These are phyloP conservation scores for Chouioia cunea DNA, from an alignment of 2,888 invertebrate species.

Conservation along the genomic window DNA sequence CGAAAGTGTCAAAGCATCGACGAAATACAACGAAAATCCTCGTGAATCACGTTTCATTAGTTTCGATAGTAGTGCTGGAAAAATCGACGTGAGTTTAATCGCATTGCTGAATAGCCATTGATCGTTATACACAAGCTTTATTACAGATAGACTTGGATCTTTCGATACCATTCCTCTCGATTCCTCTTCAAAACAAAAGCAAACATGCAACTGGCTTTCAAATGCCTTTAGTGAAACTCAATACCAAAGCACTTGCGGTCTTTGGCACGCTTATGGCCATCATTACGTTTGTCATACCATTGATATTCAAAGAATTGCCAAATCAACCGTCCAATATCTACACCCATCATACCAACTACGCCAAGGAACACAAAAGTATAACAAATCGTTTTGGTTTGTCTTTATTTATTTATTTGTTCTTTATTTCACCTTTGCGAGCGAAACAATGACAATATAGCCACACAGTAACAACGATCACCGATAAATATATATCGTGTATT, in stretches of 20 bases:
- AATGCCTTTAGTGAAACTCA: conserved; percentile 73
- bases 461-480: too few relatives aligned
- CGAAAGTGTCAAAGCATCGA: too few relatives aligned
- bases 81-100: conserved; percentile 72
- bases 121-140: not conserved
- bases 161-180: conserved; percentile 76
- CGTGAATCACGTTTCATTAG: conserved; percentile 69
- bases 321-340: not conserved
- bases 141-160: conserved; percentile 77
- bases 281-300: conserved; percentile 72
- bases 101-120: conserved; percentile 2
- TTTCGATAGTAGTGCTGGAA: conserved; percentile 72
- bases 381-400: not conserved
- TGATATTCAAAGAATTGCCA: conserved; percentile 48
- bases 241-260: conserved; percentile 73
- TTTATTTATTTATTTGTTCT: too few relatives aligned
- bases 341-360: conserved; percentile 10
- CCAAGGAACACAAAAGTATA: conserved; percentile 44
- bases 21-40: too few relatives aligned
- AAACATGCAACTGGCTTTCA: conserved; percentile 64
- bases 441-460: too few relatives aligned
- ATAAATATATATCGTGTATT: too few relatives aligned
- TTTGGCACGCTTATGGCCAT: conserved; percentile 73
- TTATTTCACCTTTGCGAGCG: not conserved
- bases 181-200: conserved; percentile 74